Percentiles rank a stretch among this genome's conserved stretches.
Evolutionary conservation across 2,797 vertebrate genomes (phyloP).

Genomic region (Graptemys geographica): DNA sequence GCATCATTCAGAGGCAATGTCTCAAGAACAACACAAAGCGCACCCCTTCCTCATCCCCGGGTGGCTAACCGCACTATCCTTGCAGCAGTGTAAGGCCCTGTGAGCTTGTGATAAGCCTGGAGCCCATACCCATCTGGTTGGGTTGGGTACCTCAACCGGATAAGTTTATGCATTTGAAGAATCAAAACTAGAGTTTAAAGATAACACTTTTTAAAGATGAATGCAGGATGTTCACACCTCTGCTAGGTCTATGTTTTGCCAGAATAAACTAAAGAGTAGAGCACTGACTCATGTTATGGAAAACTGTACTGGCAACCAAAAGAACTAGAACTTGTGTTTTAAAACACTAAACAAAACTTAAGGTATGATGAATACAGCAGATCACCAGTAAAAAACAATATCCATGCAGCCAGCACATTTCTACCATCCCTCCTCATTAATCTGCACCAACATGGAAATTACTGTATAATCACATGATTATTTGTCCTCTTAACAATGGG

Average conservation of each 20-base stretch:
- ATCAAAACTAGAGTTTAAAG: background rate
- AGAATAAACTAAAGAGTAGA: background rate
- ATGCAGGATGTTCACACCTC: background rate
- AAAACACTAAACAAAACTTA: background rate
- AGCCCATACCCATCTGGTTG: background rate
- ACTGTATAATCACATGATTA: background rate
- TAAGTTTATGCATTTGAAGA: background rate
- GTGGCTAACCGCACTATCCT: background rate
- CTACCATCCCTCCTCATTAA: background rate
- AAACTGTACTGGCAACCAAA: background rate
- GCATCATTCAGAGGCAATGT: background rate
- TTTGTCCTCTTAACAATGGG: background rate
- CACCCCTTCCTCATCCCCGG: background rate
- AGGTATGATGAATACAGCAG: background rate
- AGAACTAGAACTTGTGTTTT: background rate
- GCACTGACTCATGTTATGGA: background rate
- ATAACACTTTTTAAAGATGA: background rate
- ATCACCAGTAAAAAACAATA: rapidly evolving
- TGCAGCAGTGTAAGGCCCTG: background rate
- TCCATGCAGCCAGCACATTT: background rate
- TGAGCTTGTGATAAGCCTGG: rapidly evolving
- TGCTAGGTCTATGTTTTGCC: background rate
- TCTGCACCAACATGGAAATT: background rate
- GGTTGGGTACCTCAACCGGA: background rate
- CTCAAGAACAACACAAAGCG: background rate